Evolutionary conservation across 2,113 vertebrate species (phyloP).

Genomic region (Thamnaconus septentrionalis): DNA sequence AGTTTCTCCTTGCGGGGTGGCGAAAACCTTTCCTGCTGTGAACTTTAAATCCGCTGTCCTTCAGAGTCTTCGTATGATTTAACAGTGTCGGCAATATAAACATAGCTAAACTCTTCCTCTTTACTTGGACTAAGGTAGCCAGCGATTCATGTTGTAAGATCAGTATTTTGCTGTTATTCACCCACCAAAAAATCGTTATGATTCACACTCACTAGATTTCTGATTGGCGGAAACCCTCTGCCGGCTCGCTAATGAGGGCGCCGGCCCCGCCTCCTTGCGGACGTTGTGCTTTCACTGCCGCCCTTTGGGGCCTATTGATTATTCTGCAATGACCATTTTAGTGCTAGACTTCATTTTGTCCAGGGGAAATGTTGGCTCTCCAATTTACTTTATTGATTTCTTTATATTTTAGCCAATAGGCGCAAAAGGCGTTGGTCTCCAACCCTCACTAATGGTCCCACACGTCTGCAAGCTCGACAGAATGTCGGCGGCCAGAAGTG

Average conservation of each 20-base stretch:
- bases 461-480: constrained; percentile 6
- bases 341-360: background rate
- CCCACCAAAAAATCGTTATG: too few species aligned
- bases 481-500: background rate
- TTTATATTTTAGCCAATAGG: constrained; percentile 20
- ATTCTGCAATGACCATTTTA: constrained; percentile 26
- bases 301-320: constrained; percentile 44
- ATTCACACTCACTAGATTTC: too few species aligned
- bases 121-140: too few species aligned
- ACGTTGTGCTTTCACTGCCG: constrained; percentile 13
- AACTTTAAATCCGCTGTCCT: background rate
- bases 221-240: too few species aligned
- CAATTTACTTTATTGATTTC: constrained; percentile 58
- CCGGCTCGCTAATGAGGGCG: too few species aligned
- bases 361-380: constrained; percentile 24
- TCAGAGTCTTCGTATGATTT: too few species aligned
- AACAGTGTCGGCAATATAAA: too few species aligned
- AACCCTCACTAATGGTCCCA: background rate
- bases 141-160: too few species aligned
- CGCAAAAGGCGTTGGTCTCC: background rate
- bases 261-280: background rate
- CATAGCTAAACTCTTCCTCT: too few species aligned
- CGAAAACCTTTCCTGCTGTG: background rate
- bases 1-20: constrained; percentile 6
- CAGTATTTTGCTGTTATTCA: too few species aligned